Conservation (phyloP, 2,113 vertebrate genomes). For the Taurulus bubalis region DNA sequence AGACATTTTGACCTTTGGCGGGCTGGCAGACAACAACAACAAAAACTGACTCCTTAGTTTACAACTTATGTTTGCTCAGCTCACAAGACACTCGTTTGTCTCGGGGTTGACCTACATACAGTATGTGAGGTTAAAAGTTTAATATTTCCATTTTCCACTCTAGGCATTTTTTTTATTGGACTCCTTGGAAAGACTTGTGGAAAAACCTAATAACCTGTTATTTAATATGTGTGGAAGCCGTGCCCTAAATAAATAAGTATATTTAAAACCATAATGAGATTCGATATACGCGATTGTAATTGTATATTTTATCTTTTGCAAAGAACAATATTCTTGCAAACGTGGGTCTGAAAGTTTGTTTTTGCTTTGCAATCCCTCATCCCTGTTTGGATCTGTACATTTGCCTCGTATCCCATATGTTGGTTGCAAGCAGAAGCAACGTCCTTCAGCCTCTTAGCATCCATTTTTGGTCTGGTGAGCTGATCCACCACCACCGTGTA, state of each 20-base stretch:
- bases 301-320: conserved; percentile 8
- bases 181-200: conserved; percentile 29
- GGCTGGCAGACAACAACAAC: conserved; percentile 11
- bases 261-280: conserved; percentile 30
- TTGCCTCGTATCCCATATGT: not conserved
- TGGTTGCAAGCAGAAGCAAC: not conserved
- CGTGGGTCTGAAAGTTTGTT: not conserved
- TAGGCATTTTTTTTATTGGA: conserved; percentile 51
- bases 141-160: conserved; percentile 55
- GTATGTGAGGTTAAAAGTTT: conserved; percentile 52
- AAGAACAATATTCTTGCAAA: not conserved
- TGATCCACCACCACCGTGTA: conserved; percentile 5
- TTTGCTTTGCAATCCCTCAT: not conserved
- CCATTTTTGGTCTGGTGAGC: conserved; percentile 38
- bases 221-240: conserved; percentile 30
- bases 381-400: not conserved
- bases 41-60: conserved; percentile 20
- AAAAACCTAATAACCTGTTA: conserved; percentile 40
- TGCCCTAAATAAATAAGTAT: conserved; percentile 25
- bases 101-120: conserved; percentile 51
- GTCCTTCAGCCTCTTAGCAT: not conserved
- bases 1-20: conserved; percentile 27
- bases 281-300: conserved; percentile 20
- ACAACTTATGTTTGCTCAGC: conserved; percentile 27
- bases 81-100: conserved; percentile 46